Percentiles rank a stretch among this genome's conserved stretches.
These are phyloP conservation scores for Aphrophora alni DNA, from an alignment of 2,888 invertebrate genomes.

Conservation along the genomic window DNA sequence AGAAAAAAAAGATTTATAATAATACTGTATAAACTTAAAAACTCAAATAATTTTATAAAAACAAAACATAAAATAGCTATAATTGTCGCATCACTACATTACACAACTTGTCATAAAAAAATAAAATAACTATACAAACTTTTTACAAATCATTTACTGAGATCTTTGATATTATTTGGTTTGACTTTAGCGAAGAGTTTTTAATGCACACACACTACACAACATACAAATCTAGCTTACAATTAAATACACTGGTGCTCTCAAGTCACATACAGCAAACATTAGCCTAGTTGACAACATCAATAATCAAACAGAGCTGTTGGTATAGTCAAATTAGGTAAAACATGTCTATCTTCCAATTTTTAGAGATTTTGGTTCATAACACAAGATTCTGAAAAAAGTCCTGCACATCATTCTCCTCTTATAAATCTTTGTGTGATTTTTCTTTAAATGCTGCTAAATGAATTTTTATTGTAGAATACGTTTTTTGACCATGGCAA, in stretches of 20 bases:
- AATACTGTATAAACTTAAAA: neutral
- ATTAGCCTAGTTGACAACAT: neutral
- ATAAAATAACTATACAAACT: conserved; percentile 4
- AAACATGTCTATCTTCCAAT: too few relatives aligned
- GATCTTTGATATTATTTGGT: neutral
- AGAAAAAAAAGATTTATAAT: neutral
- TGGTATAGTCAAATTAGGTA: too few relatives aligned
- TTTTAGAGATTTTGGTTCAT: too few relatives aligned
- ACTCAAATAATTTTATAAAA: too few relatives aligned
- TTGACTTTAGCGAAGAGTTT: neutral
- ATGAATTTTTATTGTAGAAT: too few relatives aligned
- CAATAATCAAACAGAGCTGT: neutral
- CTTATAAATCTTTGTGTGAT: too few relatives aligned
- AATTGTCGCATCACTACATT: neutral
- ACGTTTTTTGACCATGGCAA: too few relatives aligned
- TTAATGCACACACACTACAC: neutral
- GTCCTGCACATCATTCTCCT: too few relatives aligned
- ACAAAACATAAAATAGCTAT: neutral
- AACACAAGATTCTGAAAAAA: too few relatives aligned
- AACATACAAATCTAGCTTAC: conserved; percentile 6
- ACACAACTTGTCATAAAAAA: neutral
- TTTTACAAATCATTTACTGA: neutral
- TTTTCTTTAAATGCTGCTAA: too few relatives aligned
- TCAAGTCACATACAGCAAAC: neutral
- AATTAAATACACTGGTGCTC: neutral